These are phyloP conservation scores for Bombyx mandarina DNA, from an alignment of 1,140 invertebrate genomes.

Conservation along the genomic window DNA sequence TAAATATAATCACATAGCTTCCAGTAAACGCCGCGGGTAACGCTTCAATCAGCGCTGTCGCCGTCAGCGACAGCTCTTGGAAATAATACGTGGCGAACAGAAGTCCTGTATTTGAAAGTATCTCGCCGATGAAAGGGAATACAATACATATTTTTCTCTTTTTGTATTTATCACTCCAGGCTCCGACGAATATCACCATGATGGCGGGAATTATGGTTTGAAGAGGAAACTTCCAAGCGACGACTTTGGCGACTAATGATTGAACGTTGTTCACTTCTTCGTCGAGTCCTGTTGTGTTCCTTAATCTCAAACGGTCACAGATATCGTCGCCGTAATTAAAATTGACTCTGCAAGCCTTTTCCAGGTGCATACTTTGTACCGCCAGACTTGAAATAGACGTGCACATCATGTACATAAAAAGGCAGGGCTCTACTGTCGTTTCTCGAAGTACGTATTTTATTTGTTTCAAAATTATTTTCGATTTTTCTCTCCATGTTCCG, in stretches of 20 bases:
- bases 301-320: constrained; percentile 72
- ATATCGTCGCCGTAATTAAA: constrained; percentile 70
- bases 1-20: constrained; percentile 74
- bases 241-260: constrained; percentile 71
- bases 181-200: constrained; percentile 75
- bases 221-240: constrained; percentile 66
- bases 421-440: constrained; percentile 57
- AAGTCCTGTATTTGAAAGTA: constrained; percentile 60
- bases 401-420: constrained; percentile 59
- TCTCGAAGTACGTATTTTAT: constrained; percentile 41
- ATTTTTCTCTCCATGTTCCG: constrained; percentile 42
- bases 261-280: constrained; percentile 70
- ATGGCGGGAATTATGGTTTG: constrained; percentile 73
- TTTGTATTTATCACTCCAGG: constrained; percentile 76
- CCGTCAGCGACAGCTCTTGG: constrained; percentile 68
- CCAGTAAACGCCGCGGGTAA: constrained; percentile 71
- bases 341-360: constrained; percentile 76
- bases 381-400: constrained; percentile 52
- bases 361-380: constrained; percentile 63
- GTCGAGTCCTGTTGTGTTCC: constrained; percentile 60
- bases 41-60: constrained; percentile 70
- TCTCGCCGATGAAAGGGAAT: constrained; percentile 74
- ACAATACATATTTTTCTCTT: constrained; percentile 77
- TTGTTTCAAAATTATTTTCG: constrained; percentile 38
- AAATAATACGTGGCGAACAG: constrained; percentile 62